Conservation (phyloP, 2,113 vertebrate genomes). For the Amblyopsis rosae region DNA sequence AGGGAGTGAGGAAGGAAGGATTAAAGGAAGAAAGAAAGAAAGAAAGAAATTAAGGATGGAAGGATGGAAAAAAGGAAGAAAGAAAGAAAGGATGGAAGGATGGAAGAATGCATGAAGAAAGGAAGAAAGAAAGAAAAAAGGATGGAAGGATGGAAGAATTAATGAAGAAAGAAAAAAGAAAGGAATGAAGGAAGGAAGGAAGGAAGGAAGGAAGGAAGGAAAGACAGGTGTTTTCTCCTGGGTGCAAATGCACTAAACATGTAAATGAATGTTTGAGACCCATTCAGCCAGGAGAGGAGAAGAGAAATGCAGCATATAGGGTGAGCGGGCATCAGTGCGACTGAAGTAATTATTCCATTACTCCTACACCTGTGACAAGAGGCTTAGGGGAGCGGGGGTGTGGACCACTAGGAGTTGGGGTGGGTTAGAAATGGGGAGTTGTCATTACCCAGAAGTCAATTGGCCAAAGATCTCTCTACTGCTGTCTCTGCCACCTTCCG, state of each 20-base stretch:
- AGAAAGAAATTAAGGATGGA: background rate
- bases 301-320: slow-evolving; percentile 18
- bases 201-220: slow-evolving; percentile 7
- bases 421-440: slow-evolving; percentile 15
- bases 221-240: slow-evolving; percentile 68
- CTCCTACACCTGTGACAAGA: slow-evolving; percentile 77
- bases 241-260: slow-evolving; percentile 67
- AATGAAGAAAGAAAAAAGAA: background rate
- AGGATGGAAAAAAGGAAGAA: background rate
- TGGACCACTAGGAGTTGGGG: slow-evolving; percentile 40
- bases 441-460: slow-evolving; percentile 55
- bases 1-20: no score
- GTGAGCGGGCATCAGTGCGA: slow-evolving; percentile 40
- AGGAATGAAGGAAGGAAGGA: background rate
- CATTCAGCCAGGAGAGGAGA: slow-evolving; percentile 31
- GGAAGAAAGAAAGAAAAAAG: background rate
- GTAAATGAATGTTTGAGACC: slow-evolving; percentile 71
- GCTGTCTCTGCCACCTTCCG: slow-evolving; percentile 33
- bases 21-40: background rate
- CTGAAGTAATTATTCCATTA: slow-evolving; percentile 73
- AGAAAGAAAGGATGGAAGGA: background rate
- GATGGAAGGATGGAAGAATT: background rate
- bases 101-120: background rate
- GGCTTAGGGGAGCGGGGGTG: slow-evolving; percentile 47
- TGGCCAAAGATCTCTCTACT: slow-evolving; percentile 51